A percentile compares a stretch with the other conserved stretches of the same genome.
Evolutionary conservation across 2,113 vertebrate genomes (phyloP).

Genomic region (Plotosus lineatus): DNA sequence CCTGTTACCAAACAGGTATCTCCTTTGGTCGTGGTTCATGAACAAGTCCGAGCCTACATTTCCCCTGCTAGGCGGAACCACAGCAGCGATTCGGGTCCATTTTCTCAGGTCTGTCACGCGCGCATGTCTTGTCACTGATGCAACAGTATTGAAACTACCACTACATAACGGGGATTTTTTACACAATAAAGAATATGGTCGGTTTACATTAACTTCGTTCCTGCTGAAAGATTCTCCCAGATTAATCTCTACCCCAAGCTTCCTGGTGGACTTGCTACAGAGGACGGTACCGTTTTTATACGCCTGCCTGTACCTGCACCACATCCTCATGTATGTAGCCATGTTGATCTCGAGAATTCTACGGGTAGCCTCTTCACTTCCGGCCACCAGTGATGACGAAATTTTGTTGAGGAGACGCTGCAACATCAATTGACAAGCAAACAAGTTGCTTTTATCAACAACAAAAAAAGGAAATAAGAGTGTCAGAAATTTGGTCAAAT

Average conservation of each 20-base stretch:
- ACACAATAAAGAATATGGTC: slow-evolving; percentile 41
- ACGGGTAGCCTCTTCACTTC: slow-evolving; percentile 40
- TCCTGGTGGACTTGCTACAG: not conserved
- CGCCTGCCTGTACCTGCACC: slow-evolving; percentile 52
- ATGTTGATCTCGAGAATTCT: slow-evolving; percentile 70
- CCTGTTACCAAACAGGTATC: slow-evolving; percentile 63
- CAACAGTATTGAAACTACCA: not conserved
- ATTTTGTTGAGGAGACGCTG: too few relatives aligned
- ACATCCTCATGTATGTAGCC: slow-evolving; percentile 66
- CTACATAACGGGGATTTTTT: slow-evolving; percentile 24
- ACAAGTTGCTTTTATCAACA: not conserved
- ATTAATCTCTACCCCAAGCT: not conserved
- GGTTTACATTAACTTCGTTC: not conserved
- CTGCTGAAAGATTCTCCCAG: not conserved
- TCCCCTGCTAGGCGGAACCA: not conserved
- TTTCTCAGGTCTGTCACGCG: slow-evolving; percentile 35
- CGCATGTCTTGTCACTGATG: slow-evolving; percentile 40
- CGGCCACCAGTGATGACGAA: slow-evolving; percentile 63
- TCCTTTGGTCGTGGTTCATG: slow-evolving; percentile 25
- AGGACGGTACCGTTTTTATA: slow-evolving; percentile 39
- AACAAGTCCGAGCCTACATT: not conserved
- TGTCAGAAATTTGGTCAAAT: not conserved
- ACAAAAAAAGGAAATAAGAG: not conserved
- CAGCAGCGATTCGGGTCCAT: slow-evolving; percentile 56
- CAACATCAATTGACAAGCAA: not conserved